Evolutionary conservation across 2,888 invertebrate species (phyloP).

Genomic region (Dicranocentrus wangi): DNA sequence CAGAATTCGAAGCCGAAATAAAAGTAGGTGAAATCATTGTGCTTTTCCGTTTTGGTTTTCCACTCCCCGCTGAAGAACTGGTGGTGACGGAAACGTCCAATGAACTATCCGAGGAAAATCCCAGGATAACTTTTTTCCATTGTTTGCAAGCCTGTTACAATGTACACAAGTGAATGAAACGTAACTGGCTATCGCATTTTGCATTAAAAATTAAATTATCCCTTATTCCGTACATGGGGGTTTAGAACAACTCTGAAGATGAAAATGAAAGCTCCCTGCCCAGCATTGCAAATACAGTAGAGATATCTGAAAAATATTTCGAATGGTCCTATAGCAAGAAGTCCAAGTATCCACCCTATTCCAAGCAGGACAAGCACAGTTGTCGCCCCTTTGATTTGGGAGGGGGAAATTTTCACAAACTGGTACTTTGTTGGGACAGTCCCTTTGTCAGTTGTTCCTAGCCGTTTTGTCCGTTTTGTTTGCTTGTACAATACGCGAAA

Average conservation of each 20-base stretch:
- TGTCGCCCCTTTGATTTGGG: conserved; percentile 71
- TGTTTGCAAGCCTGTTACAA: conserved; percentile 66
- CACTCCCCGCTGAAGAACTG: conserved; percentile 22
- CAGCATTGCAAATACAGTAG: conserved; percentile 70
- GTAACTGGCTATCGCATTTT: too few species aligned
- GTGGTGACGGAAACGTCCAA: conserved; percentile 48
- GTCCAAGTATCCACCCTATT: conserved; percentile 71
- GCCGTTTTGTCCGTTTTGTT: conserved; percentile 59
- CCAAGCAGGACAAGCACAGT: conserved; percentile 71
- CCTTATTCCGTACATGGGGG: conserved; percentile 61
- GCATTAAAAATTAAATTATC: neutral
- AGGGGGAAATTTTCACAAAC: conserved; percentile 65
- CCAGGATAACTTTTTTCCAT: conserved; percentile 67
- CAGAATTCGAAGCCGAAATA: conserved; percentile 67
- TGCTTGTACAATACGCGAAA: conserved; percentile 74
- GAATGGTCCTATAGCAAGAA: conserved; percentile 72
- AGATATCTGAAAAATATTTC: conserved; percentile 69
- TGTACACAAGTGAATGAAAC: neutral
- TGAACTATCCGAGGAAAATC: conserved; percentile 49
- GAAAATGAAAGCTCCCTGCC: conserved; percentile 71
- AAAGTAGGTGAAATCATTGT: conserved; percentile 61
- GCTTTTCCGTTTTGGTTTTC: conserved; percentile 31
- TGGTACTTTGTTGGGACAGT: conserved; percentile 9
- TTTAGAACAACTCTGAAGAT: conserved; percentile 70
- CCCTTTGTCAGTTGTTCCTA: neutral